Evolutionary conservation across 2,888 invertebrate species (phyloP).

Genomic region (Spialia ferax): DNA sequence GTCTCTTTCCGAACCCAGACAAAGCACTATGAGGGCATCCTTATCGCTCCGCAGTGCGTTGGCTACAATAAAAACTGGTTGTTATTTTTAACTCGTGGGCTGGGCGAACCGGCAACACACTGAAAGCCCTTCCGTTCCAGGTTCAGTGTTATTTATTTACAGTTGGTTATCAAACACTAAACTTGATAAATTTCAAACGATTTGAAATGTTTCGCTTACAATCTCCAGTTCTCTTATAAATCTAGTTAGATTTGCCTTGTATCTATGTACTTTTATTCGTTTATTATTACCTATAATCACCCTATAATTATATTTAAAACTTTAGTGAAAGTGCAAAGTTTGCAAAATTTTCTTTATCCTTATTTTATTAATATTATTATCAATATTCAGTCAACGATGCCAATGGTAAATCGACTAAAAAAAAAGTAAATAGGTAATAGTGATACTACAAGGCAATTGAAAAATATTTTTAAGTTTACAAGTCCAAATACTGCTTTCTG

Average conservation of each 20-base stretch:
- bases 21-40: constrained; percentile 70
- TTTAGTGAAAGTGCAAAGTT: too few species aligned
- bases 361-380: too few species aligned
- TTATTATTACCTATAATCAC: too few species aligned
- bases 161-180: constrained; percentile 47
- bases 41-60: constrained; percentile 75
- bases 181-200: constrained; percentile 15
- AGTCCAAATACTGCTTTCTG: too few species aligned
- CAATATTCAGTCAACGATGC: too few species aligned
- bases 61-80: constrained; percentile 83
- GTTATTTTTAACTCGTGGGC: constrained; percentile 84
- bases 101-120: constrained; percentile 73
- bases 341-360: too few species aligned
- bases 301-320: too few species aligned
- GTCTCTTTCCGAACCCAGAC: constrained; percentile 70
- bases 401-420: too few species aligned
- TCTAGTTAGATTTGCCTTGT: not conserved
- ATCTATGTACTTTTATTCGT: too few species aligned
- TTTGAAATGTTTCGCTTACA: not conserved
- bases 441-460: too few species aligned
- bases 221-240: not conserved
- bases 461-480: too few species aligned
- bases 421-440: too few species aligned
- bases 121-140: constrained; percentile 78
- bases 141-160: constrained; percentile 63